Evolutionary conservation across 1,140 invertebrate species (phyloP), one percentile per base, ranked within the genome.

Genomic region (Leptinotarsa undecemlineata): DNA sequence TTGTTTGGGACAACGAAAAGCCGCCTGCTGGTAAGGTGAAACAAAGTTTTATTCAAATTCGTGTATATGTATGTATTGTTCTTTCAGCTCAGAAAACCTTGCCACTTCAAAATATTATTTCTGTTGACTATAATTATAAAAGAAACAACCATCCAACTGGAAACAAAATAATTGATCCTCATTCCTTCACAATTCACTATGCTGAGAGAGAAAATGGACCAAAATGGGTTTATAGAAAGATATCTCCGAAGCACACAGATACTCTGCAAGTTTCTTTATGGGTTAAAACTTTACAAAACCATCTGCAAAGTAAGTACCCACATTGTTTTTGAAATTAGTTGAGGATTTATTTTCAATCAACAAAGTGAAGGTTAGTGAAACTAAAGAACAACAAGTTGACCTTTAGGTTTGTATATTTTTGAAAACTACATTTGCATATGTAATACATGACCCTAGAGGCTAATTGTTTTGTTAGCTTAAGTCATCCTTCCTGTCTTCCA

Each of bases 1-100:
- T 91, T 68, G 88, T 90, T 26, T 92, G 90, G 90, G 90, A 91
- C 77, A 89, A 88, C 17, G 87, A 89, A 79, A 86, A 85, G 77
- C 82, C 85, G 19, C 88, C 89, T 63, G 87, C 86, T 76, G 86
- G 88, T 89, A 86, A 5, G 14, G 15, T 33, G 15, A 57, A 57
- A 57, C 51, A 4, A n/a, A 4, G 3, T 17, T 72, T 85, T 84
- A n/a, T 6, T 17, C 1, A 57, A 17, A n/a, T 57, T 57, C 13
- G n/a, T 48, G 4, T 21, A 57, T 21, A 70, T n/a, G 33, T 68
- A 11, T 14, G n/a, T 11, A 13, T 57, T 57, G 5, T 70, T 51
- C 47, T 15, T 70, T 60, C 81, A 90, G 88, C 85, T 14, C 85
- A 88, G 84, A 86, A 86, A 81, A 88, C 85, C 1, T 73, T 90